Percentiles rank a stretch among this genome's conserved stretches.
Conservation (phyloP, 2,113 vertebrate species). For the Stigmatopora nigra region DNA sequence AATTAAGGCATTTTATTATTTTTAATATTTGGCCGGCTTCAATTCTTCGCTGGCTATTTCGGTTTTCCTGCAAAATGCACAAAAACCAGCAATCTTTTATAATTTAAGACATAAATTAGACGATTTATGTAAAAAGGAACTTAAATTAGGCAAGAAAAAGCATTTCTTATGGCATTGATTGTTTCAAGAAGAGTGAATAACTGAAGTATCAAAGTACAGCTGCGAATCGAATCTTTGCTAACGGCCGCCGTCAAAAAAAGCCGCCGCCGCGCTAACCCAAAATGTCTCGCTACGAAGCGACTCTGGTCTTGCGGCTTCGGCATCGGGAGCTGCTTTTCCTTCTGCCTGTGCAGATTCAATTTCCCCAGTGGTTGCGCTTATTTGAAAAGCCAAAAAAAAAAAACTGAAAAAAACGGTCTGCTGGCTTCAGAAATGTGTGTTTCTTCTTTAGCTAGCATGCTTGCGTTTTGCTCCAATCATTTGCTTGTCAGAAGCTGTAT, state of each 20-base stretch:
- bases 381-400: constrained; percentile 56
- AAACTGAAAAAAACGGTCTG: constrained; percentile 46
- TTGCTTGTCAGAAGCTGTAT: background rate
- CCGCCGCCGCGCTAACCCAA: constrained; percentile 43
- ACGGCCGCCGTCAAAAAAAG: constrained; percentile 41
- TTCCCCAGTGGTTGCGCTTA: constrained; percentile 69
- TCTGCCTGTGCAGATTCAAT: constrained; percentile 60
- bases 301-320: constrained; percentile 51
- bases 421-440: constrained; percentile 28
- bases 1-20: constrained; percentile 65
- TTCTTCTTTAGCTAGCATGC: constrained; percentile 18
- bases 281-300: constrained; percentile 48
- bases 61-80: constrained; percentile 60
- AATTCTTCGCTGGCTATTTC: constrained; percentile 46
- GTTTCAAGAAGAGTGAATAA: constrained; percentile 46
- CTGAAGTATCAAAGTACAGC: constrained; percentile 53
- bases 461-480: constrained; percentile 17
- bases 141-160: constrained; percentile 65
- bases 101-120: constrained; percentile 79
- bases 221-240: constrained; percentile 51
- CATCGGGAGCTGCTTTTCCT: constrained; percentile 48
- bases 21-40: constrained; percentile 61
- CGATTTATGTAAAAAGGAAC: constrained; percentile 69
- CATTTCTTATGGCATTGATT: constrained; percentile 21
- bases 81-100: constrained; percentile 64